These are phyloP conservation scores for Sebastes elongatus DNA, from an alignment of 2,797 vertebrate species.

Conservation along the genomic window DNA sequence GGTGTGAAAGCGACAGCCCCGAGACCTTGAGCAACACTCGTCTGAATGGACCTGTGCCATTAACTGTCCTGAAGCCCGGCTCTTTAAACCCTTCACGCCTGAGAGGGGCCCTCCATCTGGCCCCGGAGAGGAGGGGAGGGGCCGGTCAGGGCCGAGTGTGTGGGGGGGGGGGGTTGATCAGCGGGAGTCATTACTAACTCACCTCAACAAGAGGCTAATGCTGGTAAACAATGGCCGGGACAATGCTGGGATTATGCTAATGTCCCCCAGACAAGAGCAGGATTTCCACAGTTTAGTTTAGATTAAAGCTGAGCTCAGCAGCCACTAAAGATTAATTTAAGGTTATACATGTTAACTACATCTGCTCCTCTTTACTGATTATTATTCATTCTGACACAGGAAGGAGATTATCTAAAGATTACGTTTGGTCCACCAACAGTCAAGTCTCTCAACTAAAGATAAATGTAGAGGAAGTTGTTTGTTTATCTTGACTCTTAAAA, in stretches of 20 bases:
- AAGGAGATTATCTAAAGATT: not conserved
- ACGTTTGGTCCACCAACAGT: not conserved
- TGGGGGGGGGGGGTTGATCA: constrained; percentile 27
- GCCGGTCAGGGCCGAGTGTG: not conserved
- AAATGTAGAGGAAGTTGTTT: not conserved
- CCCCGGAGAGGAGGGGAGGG: constrained; percentile 38
- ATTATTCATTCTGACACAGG: not conserved
- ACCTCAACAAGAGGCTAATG: constrained; percentile 80
- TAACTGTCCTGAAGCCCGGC: constrained; percentile 57
- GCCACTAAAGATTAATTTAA: constrained; percentile 15
- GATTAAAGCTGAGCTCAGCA: constrained; percentile 40
- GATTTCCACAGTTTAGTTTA: constrained; percentile 58
- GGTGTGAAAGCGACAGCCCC: constrained; percentile 71
- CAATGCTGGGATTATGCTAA: constrained; percentile 82
- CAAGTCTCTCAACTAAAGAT: not conserved
- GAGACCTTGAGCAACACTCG: constrained; percentile 74
- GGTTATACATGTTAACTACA: constrained; percentile 1
- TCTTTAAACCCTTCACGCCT: constrained; percentile 67
- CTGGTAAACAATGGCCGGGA: constrained; percentile 78
- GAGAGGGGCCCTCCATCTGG: constrained; percentile 78
- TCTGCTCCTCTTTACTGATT: not conserved
- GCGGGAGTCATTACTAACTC: constrained; percentile 79
- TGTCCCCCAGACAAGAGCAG: constrained; percentile 63
- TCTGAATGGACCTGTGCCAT: constrained; percentile 74
- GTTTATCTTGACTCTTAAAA: not conserved